Evolutionary conservation across 2,888 invertebrate species (phyloP).

Genomic region (Pyrochroa serraticornis): DNA sequence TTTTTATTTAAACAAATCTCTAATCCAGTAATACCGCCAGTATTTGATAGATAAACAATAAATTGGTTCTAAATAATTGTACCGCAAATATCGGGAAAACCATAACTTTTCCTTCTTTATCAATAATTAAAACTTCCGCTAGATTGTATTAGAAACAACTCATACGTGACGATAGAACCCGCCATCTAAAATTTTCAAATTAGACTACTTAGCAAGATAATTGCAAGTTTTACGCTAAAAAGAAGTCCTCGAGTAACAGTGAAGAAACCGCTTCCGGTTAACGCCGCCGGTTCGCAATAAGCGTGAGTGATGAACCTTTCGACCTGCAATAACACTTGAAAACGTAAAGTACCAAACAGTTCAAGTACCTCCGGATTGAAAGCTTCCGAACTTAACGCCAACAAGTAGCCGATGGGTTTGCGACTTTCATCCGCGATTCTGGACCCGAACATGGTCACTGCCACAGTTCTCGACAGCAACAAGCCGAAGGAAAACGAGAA

Average conservation of each 20-base stretch:
- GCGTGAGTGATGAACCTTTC: slow-evolving; percentile 42
- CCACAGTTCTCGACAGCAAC: slow-evolving; percentile 44
- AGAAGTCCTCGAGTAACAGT: slow-evolving; percentile 41
- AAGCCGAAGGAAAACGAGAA: slow-evolving; percentile 53
- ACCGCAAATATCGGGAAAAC: too few species aligned
- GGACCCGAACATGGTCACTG: slow-evolving; percentile 49
- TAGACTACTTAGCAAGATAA: background rate
- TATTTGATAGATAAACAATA: too few species aligned
- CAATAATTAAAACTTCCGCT: background rate
- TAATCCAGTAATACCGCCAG: background rate
- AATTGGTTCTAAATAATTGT: too few species aligned
- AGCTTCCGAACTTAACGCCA: slow-evolving; percentile 67
- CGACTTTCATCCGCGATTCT: slow-evolving; percentile 50
- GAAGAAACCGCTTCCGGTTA: slow-evolving; percentile 44
- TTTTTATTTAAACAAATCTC: slow-evolving; percentile 12
- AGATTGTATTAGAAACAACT: slow-evolving; percentile 33
- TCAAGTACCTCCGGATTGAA: slow-evolving; percentile 66
- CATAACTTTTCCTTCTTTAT: background rate
- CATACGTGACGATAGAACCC: slow-evolving; percentile 33
- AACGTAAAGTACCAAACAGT: background rate
- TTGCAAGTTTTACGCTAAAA: slow-evolving; percentile 43
- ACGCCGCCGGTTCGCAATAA: slow-evolving; percentile 33
- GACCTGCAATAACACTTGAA: slow-evolving; percentile 31
- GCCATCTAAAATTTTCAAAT: slow-evolving; percentile 39
- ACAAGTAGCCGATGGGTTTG: slow-evolving; percentile 57